These are phyloP conservation scores for Intellagama lesueurii DNA, from an alignment of 2,797 vertebrate genomes.

Conservation along the genomic window DNA sequence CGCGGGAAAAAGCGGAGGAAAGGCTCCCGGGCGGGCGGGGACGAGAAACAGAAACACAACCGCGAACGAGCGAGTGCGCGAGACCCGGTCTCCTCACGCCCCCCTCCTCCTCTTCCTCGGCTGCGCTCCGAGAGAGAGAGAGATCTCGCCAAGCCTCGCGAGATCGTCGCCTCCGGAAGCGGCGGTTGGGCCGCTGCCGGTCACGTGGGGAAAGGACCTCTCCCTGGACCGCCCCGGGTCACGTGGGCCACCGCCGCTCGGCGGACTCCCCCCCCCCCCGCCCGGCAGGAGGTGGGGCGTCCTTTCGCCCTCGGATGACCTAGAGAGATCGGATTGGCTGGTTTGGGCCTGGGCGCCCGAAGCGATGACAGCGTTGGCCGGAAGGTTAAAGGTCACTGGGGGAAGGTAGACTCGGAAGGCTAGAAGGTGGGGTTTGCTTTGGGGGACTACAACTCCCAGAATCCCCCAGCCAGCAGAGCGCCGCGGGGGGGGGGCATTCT, in stretches of 20 bases:
- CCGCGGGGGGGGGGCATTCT: too few relatives aligned
- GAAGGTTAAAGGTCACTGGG: background rate
- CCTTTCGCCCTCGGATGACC: background rate
- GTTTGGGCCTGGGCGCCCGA: too few relatives aligned
- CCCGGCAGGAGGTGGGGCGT: too few relatives aligned
- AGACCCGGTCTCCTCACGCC: background rate
- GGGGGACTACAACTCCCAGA: background rate
- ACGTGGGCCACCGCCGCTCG: too few relatives aligned
- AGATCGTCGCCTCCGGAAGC: background rate
- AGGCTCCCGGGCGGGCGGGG: too few relatives aligned
- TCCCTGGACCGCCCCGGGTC: too few relatives aligned
- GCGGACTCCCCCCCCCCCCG: too few relatives aligned
- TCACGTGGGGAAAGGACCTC: too few relatives aligned
- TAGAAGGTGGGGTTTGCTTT: background rate
- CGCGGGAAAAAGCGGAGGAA: too few relatives aligned
- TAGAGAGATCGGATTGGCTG: background rate
- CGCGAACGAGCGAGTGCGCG: background rate
- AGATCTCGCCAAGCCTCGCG: background rate
- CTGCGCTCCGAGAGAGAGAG: too few relatives aligned
- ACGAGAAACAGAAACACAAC: background rate
- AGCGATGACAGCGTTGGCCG: background rate
- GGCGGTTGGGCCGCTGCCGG: background rate
- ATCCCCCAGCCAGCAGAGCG: background rate
- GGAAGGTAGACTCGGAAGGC: too few relatives aligned
- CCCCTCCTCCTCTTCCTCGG: too few relatives aligned